Evolutionary conservation across 2,888 invertebrate genomes (phyloP).

Genomic region (Synergus gifuensis): DNA sequence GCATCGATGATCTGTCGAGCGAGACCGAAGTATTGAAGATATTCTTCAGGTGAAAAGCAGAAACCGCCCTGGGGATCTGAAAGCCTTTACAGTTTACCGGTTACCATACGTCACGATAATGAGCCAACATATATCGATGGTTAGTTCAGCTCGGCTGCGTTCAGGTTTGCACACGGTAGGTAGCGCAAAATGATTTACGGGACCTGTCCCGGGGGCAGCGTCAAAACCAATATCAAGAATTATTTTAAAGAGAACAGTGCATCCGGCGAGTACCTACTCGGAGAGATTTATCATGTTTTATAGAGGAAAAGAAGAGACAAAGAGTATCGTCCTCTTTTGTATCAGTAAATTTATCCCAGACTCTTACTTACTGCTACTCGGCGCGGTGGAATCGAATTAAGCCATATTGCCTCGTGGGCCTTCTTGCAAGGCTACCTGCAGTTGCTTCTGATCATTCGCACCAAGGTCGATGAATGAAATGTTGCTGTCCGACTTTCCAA

Average conservation of each 20-base stretch:
- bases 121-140: conserved; percentile 66
- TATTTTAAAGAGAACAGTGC: conserved; percentile 59
- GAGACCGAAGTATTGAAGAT: neutral
- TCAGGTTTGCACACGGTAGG: conserved; percentile 55
- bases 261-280: conserved; percentile 32
- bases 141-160: conserved; percentile 52
- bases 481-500: neutral
- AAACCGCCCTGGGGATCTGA: neutral
- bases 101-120: conserved; percentile 73
- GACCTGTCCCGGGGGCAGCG: conserved; percentile 64
- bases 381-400: conserved; percentile 22
- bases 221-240: conserved; percentile 71
- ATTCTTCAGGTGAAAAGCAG: neutral
- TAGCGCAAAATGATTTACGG: conserved; percentile 68
- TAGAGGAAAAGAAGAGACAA: neutral
- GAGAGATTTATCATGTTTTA: conserved; percentile 49
- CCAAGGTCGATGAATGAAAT: conserved; percentile 30
- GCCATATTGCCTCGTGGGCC: conserved; percentile 36
- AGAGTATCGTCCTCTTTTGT: conserved; percentile 19
- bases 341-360: conserved; percentile 32
- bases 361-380: conserved; percentile 12
- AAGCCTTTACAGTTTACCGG: conserved; percentile 46
- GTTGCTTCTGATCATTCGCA: conserved; percentile 30
- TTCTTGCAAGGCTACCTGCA: conserved; percentile 33
- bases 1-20: conserved; percentile 1